Evolutionary conservation across 2,113 vertebrate genomes (phyloP).

Genomic region (Neomonachus schauinslandi): DNA sequence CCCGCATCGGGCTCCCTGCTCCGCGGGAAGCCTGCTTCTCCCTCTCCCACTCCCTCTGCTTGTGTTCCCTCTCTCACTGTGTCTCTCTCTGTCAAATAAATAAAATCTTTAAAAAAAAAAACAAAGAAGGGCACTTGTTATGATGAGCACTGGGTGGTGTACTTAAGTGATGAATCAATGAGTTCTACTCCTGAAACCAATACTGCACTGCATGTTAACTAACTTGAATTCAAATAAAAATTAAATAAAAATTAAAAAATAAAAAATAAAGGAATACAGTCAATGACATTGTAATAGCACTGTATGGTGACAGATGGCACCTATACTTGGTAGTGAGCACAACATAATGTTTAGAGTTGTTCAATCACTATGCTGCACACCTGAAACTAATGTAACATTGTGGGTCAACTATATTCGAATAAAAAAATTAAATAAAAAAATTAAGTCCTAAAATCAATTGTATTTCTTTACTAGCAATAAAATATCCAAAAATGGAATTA

Average conservation of each 20-base stretch:
- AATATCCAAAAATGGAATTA: not conserved
- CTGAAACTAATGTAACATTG: not conserved
- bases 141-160: not conserved
- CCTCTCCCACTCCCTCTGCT: too few relatives aligned
- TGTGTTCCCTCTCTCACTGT: too few relatives aligned
- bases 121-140: not conserved
- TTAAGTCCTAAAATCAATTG: not conserved
- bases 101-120: too few relatives aligned
- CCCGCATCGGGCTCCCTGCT: too few relatives aligned
- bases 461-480: constrained; percentile 4
- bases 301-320: not conserved
- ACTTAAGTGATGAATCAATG: not conserved
- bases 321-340: not conserved
- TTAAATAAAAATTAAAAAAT: not conserved
- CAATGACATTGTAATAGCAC: not conserved
- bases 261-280: not conserved
- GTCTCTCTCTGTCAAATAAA: too few relatives aligned
- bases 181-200: not conserved
- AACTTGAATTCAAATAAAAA: not conserved
- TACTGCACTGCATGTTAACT: not conserved
- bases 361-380: not conserved
- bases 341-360: not conserved
- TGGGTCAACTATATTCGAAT: not conserved
- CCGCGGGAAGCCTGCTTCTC: too few relatives aligned
- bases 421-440: not conserved